These are phyloP conservation scores for Euborellia annulipes DNA, from an alignment of 1,140 invertebrate species.

Conservation along the genomic window DNA sequence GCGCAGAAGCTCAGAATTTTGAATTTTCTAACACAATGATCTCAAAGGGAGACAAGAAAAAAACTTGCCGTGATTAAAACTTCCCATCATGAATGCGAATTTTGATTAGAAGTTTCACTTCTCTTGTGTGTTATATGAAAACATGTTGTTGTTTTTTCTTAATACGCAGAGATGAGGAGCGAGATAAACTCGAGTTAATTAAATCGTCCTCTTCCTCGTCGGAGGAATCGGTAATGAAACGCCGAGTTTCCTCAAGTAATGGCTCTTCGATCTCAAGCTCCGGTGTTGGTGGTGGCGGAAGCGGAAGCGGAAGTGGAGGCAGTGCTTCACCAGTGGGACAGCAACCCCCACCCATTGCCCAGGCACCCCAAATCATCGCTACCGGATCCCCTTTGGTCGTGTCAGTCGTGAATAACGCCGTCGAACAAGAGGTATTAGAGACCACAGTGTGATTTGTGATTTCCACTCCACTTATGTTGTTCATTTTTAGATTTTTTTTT, in stretches of 20 bases:
- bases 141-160: conserved; percentile 14
- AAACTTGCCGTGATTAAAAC: no score
- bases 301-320: conserved; percentile 22
- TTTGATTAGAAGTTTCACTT: no score
- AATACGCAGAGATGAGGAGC: conserved; percentile 44
- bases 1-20: no score
- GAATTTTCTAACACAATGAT: no score
- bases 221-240: conserved; percentile 40
- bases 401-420: conserved; percentile 1
- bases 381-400: background rate
- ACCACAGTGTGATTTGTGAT: conserved; percentile 33
- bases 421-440: conserved; percentile 40
- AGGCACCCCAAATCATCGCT: background rate
- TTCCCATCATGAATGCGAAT: no score
- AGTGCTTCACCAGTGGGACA: conserved; percentile 25
- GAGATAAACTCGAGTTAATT: conserved; percentile 37
- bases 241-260: conserved; percentile 39
- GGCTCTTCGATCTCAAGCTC: conserved; percentile 34
- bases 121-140: no score
- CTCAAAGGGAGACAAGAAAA: no score
- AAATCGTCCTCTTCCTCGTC: conserved; percentile 34
- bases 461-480: no score
- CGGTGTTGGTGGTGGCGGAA: conserved; percentile 12
- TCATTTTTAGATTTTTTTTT: no score
- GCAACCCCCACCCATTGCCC: conserved; percentile 24